A percentile compares a stretch with the other conserved stretches of the same genome.
Conservation (phyloP, 2,888 invertebrate genomes). For the Hirtodrosophila trivittata region DNA sequence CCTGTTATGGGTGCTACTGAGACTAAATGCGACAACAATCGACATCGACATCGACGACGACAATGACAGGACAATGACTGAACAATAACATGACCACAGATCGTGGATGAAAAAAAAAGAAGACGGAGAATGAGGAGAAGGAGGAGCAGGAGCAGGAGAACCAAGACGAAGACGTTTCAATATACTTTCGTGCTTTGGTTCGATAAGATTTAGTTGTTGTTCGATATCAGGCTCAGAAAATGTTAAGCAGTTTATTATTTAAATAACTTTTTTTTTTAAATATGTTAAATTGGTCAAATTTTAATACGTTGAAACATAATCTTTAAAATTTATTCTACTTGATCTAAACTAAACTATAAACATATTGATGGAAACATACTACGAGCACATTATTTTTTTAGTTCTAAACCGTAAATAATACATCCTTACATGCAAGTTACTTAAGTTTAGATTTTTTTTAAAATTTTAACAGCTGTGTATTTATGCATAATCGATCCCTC, state of each 20-base stretch:
- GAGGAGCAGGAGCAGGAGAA: neutral
- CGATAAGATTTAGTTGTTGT: slow-evolving; percentile 11
- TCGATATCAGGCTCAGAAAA: slow-evolving; percentile 10
- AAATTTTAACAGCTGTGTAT: too few relatives aligned
- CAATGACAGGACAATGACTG: neutral
- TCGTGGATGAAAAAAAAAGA: too few relatives aligned
- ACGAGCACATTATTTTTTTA: too few relatives aligned
- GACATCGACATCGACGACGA: neutral
- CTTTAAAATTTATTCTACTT: too few relatives aligned
- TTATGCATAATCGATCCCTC: too few relatives aligned
- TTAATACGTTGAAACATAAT: slow-evolving; percentile 10
- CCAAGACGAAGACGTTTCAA: slow-evolving; percentile 10
- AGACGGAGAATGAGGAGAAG: neutral
- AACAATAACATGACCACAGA: too few relatives aligned
- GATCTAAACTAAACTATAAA: too few relatives aligned
- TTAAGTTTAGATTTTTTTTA: too few relatives aligned
- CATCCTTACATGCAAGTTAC: too few relatives aligned
- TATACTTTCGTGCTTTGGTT: slow-evolving; percentile 22
- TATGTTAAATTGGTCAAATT: slow-evolving; percentile 26
- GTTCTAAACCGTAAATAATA: too few relatives aligned
- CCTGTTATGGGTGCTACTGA: slow-evolving; percentile 57
- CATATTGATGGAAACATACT: too few relatives aligned
- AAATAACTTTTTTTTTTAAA: slow-evolving; percentile 15
- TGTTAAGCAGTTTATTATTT: slow-evolving; percentile 5
- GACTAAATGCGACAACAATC: slow-evolving; percentile 6